Conservation (phyloP, 2,888 invertebrate species). For the Ichneumoninae sp. region DNA sequence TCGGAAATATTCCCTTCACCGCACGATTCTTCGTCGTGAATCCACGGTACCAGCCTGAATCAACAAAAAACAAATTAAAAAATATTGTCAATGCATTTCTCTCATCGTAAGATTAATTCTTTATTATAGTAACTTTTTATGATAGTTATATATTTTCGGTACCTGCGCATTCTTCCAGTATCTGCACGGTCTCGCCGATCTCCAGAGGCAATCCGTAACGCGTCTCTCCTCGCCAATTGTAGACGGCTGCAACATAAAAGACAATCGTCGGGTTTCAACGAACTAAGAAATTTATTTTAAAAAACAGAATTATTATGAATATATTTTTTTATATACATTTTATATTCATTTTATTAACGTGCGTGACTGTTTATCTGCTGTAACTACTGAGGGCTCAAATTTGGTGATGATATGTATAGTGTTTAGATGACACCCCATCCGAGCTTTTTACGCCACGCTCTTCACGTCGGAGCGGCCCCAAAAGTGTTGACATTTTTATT, state of each 20-base stretch:
- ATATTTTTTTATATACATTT: background rate
- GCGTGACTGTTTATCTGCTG: too few relatives aligned
- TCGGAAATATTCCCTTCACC: constrained; percentile 91
- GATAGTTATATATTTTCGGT: constrained; percentile 60
- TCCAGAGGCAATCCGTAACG: constrained; percentile 92
- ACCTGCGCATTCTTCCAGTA: constrained; percentile 95
- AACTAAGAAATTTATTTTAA: background rate
- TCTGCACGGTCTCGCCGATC: constrained; percentile 96
- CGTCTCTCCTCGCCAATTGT: constrained; percentile 95
- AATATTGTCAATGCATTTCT: background rate
- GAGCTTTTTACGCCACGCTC: too few relatives aligned
- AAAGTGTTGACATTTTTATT: too few relatives aligned
- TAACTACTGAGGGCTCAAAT: too few relatives aligned
- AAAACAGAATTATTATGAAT: constrained; percentile 4
- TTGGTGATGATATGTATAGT: too few relatives aligned
- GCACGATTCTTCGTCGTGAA: constrained; percentile 91
- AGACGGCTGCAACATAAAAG: constrained; percentile 90
- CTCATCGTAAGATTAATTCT: background rate
- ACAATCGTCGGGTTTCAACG: constrained; percentile 8
- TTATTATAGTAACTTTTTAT: background rate
- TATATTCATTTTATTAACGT: background rate
- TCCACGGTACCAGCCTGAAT: constrained; percentile 93
- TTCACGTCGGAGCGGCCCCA: too few relatives aligned
- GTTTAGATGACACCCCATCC: too few relatives aligned
- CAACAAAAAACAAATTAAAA: background rate